A percentile compares a stretch with the other conserved stretches of the same genome.
phyloP scores from a whole-genome alignment of 2,113 vertebrate species.

The Albula goreensis region DNA sequence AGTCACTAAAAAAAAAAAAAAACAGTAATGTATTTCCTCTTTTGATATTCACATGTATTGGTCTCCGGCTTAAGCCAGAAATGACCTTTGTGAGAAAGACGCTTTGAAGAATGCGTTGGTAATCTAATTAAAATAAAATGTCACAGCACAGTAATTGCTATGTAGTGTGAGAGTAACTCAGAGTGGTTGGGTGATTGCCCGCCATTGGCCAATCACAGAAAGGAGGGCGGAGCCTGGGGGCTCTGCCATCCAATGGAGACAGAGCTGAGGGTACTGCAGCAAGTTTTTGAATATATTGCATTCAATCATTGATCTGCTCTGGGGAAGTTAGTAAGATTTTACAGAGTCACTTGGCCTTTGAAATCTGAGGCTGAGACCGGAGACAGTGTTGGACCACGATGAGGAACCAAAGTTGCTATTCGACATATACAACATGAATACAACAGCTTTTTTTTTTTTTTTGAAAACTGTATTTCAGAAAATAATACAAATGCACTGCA shows the following conservation, averaged over 20 bases:
- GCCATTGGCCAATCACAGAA: too few species aligned
- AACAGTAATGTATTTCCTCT: neutral
- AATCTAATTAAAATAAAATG: slow-evolving; percentile 30
- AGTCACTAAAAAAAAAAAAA: neutral
- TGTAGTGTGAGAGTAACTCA: neutral
- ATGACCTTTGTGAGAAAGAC: slow-evolving; percentile 23
- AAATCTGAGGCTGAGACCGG: neutral
- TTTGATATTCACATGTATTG: neutral
- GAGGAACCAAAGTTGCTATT: neutral
- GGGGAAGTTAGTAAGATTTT: neutral
- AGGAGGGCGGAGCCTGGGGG: too few species aligned
- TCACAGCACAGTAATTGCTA: slow-evolving; percentile 18
- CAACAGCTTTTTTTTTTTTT: neutral
- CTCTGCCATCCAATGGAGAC: neutral
- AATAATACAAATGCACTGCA: too few species aligned
- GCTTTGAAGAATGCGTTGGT: slow-evolving; percentile 11
- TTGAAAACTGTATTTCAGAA: too few species aligned
- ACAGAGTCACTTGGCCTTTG: neutral
- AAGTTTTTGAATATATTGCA: neutral
- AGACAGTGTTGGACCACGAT: neutral
- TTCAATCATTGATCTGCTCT: neutral
- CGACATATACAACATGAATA: neutral
- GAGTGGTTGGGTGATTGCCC: neutral
- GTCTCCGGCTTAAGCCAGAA: neutral
- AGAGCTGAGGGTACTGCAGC: neutral